Percentiles rank a stretch among this genome's conserved stretches.
Evolutionary conservation across 2,797 vertebrate genomes (phyloP).

Genomic region (Xyrichtys novacula): DNA sequence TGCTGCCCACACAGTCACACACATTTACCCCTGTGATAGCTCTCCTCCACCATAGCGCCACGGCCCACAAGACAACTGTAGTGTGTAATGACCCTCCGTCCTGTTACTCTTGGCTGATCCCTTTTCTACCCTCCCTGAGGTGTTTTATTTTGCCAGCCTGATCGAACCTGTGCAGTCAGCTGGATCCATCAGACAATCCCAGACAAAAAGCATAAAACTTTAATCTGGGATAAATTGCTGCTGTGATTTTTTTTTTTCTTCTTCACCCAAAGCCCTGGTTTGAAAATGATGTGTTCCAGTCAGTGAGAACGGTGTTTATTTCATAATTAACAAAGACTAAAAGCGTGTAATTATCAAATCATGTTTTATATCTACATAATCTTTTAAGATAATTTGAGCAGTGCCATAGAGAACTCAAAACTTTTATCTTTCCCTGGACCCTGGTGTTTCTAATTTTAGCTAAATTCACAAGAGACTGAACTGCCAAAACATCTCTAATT

Average conservation of each 20-base stretch:
- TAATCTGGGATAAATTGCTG: conserved; percentile 55
- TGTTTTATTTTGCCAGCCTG: conserved; percentile 67
- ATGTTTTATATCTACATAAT: neutral
- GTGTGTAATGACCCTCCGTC: conserved; percentile 72
- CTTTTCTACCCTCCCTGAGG: conserved; percentile 55
- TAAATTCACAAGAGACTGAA: conserved; percentile 36
- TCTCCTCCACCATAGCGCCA: conserved; percentile 25
- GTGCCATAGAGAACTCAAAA: conserved; percentile 15
- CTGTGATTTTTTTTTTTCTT: conserved; percentile 8
- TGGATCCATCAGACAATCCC: conserved; percentile 60
- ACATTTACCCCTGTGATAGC: conserved; percentile 20
- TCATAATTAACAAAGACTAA: conserved; percentile 6
- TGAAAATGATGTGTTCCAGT: conserved; percentile 17
- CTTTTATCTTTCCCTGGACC: conserved; percentile 41
- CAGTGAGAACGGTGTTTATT: conserved; percentile 12
- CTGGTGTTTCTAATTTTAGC: conserved; percentile 44
- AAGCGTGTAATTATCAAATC: neutral
- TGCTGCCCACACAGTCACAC: conserved; percentile 20
- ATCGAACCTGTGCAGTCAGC: conserved; percentile 66
- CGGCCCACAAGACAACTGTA: conserved; percentile 62
- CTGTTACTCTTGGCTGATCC: conserved; percentile 70
- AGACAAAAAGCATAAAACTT: conserved; percentile 66
- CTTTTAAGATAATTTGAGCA: conserved; percentile 10
- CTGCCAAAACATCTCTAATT: conserved; percentile 45
- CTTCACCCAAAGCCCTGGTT: conserved; percentile 26